Evolutionary conservation across 2,797 vertebrate genomes (phyloP).

Genomic region (Anguilla anguilla): DNA sequence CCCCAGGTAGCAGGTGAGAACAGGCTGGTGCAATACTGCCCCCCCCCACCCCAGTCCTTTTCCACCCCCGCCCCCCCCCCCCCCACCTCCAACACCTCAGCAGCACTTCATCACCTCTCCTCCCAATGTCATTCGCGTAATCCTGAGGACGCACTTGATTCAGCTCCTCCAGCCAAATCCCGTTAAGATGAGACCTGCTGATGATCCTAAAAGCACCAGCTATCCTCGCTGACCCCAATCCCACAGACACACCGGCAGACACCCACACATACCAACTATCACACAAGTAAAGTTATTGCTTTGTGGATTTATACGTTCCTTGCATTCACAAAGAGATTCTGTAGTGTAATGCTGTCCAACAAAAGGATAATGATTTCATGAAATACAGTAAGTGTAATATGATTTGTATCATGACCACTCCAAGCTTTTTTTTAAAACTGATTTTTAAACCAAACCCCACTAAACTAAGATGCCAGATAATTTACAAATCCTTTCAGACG

Average conservation of each 20-base stretch:
- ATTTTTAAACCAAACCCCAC: background rate
- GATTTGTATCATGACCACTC: background rate
- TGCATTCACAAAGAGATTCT: background rate
- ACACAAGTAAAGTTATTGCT: background rate
- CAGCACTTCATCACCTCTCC: slow-evolving; percentile 46
- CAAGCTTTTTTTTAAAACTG: background rate
- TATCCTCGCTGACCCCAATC: slow-evolving; percentile 75
- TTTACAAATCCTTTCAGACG: background rate
- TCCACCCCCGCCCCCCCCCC: background rate
- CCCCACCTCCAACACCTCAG: slow-evolving; percentile 28
- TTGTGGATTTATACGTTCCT: background rate
- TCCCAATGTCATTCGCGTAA: slow-evolving; percentile 72
- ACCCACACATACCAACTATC: slow-evolving; percentile 18
- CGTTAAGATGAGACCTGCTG: slow-evolving; percentile 77
- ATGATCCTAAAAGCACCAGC: slow-evolving; percentile 67
- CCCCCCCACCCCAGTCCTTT: background rate
- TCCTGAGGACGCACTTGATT: slow-evolving; percentile 67
- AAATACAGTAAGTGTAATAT: background rate
- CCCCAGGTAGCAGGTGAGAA: slow-evolving; percentile 16
- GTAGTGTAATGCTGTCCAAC: background rate
- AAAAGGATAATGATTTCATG: background rate
- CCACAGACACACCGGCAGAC: slow-evolving; percentile 46
- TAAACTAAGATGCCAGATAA: background rate
- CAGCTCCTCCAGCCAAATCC: slow-evolving; percentile 77
- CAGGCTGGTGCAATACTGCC: background rate